Evolutionary conservation across 2,888 invertebrate genomes (phyloP).

Genomic region (Eupithecia abbreviata): DNA sequence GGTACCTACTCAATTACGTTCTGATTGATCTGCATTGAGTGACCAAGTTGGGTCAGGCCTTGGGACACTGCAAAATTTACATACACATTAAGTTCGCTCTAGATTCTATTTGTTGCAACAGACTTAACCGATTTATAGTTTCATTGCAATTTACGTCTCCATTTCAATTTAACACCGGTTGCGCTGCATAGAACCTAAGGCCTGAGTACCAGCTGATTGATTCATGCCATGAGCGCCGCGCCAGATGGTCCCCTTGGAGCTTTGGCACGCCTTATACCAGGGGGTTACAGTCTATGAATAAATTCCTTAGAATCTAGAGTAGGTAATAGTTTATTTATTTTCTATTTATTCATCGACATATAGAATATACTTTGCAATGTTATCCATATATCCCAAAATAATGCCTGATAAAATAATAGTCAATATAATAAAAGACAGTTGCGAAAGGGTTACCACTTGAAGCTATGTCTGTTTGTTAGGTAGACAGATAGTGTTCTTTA

Average conservation of each 20-base stretch:
- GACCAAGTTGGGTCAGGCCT: slow-evolving; percentile 60
- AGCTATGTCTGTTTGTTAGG: not conserved
- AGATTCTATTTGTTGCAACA: slow-evolving; percentile 68
- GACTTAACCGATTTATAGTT: slow-evolving; percentile 54
- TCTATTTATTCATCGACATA: not conserved
- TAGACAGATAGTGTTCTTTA: not conserved
- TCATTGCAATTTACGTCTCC: slow-evolving; percentile 64
- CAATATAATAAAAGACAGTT: not conserved
- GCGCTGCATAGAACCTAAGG: slow-evolving; percentile 22
- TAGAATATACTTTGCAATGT: not conserved
- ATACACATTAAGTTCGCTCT: slow-evolving; percentile 71
- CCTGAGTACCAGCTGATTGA: slow-evolving; percentile 23
- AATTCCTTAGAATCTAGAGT: not conserved
- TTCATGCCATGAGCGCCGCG: slow-evolving; percentile 20
- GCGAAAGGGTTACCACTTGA: not conserved
- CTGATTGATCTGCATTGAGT: slow-evolving; percentile 57
- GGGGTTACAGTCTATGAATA: slow-evolving; percentile 2
- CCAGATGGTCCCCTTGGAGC: slow-evolving; percentile 23
- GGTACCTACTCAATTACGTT: slow-evolving; percentile 48
- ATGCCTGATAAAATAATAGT: too few species aligned
- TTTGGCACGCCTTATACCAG: slow-evolving; percentile 13
- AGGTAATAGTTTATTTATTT: not conserved
- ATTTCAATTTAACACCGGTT: slow-evolving; percentile 57
- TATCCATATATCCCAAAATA: not conserved
- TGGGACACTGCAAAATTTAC: slow-evolving; percentile 66